These are phyloP conservation scores for Psittacula derbiana DNA, from an alignment of 2,797 vertebrate genomes.

Conservation along the genomic window DNA sequence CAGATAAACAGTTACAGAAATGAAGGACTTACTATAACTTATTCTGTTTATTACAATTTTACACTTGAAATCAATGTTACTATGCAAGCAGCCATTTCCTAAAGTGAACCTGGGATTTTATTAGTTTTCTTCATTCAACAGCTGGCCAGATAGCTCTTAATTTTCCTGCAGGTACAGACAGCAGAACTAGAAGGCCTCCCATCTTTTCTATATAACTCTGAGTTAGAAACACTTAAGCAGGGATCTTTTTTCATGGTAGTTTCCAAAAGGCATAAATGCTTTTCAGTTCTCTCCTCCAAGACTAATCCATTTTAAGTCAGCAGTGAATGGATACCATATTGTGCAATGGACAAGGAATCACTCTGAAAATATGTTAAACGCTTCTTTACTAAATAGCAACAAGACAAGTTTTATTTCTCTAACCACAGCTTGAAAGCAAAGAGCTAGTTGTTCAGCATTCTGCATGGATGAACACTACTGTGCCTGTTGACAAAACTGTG, in stretches of 20 bases:
- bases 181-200: neutral
- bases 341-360: neutral
- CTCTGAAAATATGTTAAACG: neutral
- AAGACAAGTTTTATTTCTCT: neutral
- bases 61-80: neutral
- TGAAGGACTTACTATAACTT: neutral
- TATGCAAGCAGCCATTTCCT: neutral
- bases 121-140: neutral
- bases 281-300: neutral
- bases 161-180: neutral
- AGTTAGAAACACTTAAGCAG: neutral
- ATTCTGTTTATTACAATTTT: neutral
- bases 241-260: neutral
- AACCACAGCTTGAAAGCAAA: constrained; percentile 75
- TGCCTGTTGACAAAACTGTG: constrained; percentile 73
- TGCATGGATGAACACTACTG: constrained; percentile 69
- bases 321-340: neutral
- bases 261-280: neutral
- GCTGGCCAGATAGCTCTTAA: neutral
- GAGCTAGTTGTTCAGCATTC: neutral
- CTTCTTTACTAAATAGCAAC: neutral
- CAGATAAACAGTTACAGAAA: neutral
- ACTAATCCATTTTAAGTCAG: neutral
- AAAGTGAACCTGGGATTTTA: neutral
- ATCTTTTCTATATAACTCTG: neutral